Evolutionary conservation across 1,140 invertebrate genomes (phyloP), one percentile per base, ranked within the genome.

Genomic region (Marisa cornuarietis): DNA sequence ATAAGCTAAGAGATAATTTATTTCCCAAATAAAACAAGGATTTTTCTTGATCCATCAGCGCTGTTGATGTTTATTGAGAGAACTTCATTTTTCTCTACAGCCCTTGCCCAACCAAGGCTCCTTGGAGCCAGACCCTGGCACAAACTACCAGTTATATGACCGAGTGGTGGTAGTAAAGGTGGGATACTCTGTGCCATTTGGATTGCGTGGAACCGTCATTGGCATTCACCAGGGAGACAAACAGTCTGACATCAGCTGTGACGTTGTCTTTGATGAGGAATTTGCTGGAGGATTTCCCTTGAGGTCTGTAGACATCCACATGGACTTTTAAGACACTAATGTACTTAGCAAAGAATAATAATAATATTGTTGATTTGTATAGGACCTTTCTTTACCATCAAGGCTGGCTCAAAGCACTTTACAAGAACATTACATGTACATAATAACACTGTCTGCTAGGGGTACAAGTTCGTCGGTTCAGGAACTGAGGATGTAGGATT

Each of bases 121-220:
- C 9, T 49, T 90, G 68, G 83, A 93, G 4, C 94, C 95, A 0
- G 96, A 97, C 91, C 91, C 93, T 0, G 91, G 89, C 22, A 93
- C 94, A 0, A 92, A 92, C 8, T 95, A 94, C 88, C 84, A 92
- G 81, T 85, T 99, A 66, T 95, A 96, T 83, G 97, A 99, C 89
- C 93, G 97, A 77, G 94, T 99, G 63, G 93, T 98, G 5, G 94
- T 95, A 84, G 93, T 95, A 0, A 92, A 94, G 61, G 93, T 94
- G 69, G 93, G 93, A 71, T 95, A 94, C 84, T 93, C 93, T 5
- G 95, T 97, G 14, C 96, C 96, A 0, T 90, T 96, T 22, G 97
- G 96, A 10, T 92, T 93, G 1, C 94, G 93, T 84, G 97, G 97
- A 61, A 97, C 95, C 0, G 92, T 98, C 1, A 94, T 96, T 26